A percentile compares a stretch with the other conserved stretches of the same genome.
These are phyloP conservation scores for Vidua chalybeata DNA, from an alignment of 2,113 vertebrate species.

Conservation along the genomic window DNA sequence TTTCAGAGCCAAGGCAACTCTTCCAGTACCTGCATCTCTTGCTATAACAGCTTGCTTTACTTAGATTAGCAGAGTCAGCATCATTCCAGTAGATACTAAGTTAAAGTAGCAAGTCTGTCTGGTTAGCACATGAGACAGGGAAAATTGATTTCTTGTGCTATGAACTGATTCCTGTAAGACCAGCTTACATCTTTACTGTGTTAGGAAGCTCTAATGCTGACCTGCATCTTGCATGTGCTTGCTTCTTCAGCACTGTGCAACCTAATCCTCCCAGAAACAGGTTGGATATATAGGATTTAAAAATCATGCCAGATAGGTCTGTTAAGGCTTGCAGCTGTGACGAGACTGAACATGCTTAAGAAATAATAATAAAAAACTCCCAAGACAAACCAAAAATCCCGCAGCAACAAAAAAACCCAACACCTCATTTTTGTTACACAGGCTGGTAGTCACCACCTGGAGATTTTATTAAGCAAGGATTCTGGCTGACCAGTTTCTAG, in stretches of 20 bases:
- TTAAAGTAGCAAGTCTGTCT: not conserved
- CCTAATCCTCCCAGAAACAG: not conserved
- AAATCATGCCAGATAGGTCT: not conserved
- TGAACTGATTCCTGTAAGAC: not conserved
- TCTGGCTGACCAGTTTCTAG: not conserved
- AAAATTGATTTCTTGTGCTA: not conserved
- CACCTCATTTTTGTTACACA: not conserved
- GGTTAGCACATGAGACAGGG: not conserved
- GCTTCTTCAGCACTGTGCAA: not conserved
- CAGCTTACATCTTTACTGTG: not conserved
- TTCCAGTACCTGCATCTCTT: not conserved
- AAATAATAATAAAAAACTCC: not conserved
- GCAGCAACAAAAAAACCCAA: not conserved
- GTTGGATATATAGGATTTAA: not conserved
- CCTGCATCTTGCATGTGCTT: not conserved
- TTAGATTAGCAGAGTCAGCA: not conserved
- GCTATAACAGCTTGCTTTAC: not conserved
- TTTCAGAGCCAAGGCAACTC: not conserved
- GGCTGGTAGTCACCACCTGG: not conserved
- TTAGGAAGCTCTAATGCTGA: not conserved
- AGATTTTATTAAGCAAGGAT: not conserved
- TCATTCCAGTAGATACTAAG: not conserved
- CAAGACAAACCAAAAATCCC: not conserved
- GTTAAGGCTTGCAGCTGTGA: not conserved
- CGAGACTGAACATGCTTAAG: not conserved